These are phyloP conservation scores for Luehdorfia chinensis DNA, from an alignment of 1,140 invertebrate species.

Conservation along the genomic window DNA sequence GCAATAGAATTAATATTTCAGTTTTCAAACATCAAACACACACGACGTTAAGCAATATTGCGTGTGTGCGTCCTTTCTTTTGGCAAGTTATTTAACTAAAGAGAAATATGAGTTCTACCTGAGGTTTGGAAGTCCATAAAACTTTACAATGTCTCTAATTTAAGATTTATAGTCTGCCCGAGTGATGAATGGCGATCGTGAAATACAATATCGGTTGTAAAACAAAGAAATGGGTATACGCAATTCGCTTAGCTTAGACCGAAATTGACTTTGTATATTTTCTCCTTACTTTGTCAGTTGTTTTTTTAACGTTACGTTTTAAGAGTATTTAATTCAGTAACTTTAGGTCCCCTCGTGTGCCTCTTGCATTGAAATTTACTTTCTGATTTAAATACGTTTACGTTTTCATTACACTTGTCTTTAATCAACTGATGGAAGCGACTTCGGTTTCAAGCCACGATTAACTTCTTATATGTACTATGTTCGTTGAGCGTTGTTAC, in stretches of 20 bases:
- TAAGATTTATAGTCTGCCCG: conserved; percentile 49
- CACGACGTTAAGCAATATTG: conserved; percentile 9
- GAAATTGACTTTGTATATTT: neutral
- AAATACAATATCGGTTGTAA: conserved; percentile 42
- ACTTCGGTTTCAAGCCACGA: no score
- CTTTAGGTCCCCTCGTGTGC: neutral
- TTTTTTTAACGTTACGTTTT: neutral
- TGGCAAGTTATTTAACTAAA: conserved; percentile 20
- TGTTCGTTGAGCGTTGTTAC: no score
- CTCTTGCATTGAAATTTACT: neutral
- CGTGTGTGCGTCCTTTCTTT: conserved; percentile 6
- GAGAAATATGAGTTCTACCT: conserved; percentile 49
- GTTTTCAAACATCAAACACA: neutral
- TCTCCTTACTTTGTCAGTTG: neutral
- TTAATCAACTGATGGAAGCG: no score
- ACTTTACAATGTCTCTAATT: conserved; percentile 67
- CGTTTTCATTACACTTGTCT: no score
- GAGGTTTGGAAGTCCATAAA: conserved; percentile 55
- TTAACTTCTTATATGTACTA: no score
- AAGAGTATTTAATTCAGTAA: neutral
- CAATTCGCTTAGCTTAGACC: conserved; percentile 3
- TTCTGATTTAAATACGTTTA: no score
- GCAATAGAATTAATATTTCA: neutral
- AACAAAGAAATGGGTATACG: conserved; percentile 6
- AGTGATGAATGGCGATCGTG: conserved; percentile 60